These are phyloP conservation scores for Stegodyphus dumicola DNA, from an alignment of 1,140 invertebrate species.

Conservation along the genomic window DNA sequence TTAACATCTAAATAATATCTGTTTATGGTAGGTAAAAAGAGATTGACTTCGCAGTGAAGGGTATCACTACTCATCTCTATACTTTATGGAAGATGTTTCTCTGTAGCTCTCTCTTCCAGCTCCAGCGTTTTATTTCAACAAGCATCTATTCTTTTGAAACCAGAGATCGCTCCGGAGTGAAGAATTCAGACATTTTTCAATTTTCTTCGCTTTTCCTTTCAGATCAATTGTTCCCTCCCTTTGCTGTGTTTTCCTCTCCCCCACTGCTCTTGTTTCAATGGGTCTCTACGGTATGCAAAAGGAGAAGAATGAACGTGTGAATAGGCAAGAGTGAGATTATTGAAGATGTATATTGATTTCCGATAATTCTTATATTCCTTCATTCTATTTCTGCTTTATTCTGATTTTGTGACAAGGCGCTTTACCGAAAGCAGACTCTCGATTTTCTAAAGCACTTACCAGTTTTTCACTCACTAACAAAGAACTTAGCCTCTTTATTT, in stretches of 20 bases:
- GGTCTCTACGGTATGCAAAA: slow-evolving; percentile 6
- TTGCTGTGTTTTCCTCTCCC: slow-evolving; percentile 15
- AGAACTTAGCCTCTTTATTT: too few species aligned
- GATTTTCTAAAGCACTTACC: slow-evolving; percentile 26
- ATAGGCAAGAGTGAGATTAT: slow-evolving; percentile 56
- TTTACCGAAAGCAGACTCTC: slow-evolving; percentile 21
- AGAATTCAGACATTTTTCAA: slow-evolving; percentile 47
- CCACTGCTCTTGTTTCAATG: slow-evolving; percentile 50
- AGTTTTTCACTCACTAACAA: neutral
- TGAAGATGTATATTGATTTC: slow-evolving; percentile 56
- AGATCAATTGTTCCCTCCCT: slow-evolving; percentile 40
- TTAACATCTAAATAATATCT: too few species aligned
- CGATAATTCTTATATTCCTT: slow-evolving; percentile 52
- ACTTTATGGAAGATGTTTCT: slow-evolving; percentile 9
- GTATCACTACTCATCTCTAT: slow-evolving; percentile 1
- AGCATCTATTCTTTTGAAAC: slow-evolving; percentile 45
- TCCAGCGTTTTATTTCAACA: slow-evolving; percentile 39
- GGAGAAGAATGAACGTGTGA: slow-evolving; percentile 43
- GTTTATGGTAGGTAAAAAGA: too few species aligned
- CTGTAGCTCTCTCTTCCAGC: neutral
- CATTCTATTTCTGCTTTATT: slow-evolving; percentile 48
- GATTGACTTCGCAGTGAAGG: neutral
- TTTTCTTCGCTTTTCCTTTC: slow-evolving; percentile 51
- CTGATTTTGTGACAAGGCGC: slow-evolving; percentile 36
- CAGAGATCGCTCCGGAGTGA: slow-evolving; percentile 23